Percentiles rank a stretch among this genome's conserved stretches.
phyloP scores from a whole-genome alignment of 2,888 invertebrate species.

The Drosophila greeni region DNA sequence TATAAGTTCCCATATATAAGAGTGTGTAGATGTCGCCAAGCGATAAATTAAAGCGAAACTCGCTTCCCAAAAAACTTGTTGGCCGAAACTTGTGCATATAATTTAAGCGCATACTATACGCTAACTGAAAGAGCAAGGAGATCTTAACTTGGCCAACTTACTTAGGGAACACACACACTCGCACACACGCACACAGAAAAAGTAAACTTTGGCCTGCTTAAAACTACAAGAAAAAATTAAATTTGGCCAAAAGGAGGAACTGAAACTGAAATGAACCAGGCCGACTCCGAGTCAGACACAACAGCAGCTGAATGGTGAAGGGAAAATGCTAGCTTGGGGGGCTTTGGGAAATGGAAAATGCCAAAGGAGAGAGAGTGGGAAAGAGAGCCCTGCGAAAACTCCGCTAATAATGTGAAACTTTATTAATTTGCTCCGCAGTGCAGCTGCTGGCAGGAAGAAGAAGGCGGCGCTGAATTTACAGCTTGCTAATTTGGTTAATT shows the following conservation, averaged over 20 bases:
- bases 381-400: constrained; percentile 28
- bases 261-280: constrained; percentile 31
- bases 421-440: constrained; percentile 63
- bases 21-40: background rate
- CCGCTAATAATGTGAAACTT: constrained; percentile 64
- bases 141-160: constrained; percentile 48
- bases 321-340: constrained; percentile 16
- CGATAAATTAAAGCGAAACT: constrained; percentile 54
- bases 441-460: constrained; percentile 35
- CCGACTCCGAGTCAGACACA: constrained; percentile 51
- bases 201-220: constrained; percentile 40
- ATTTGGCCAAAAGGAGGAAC: constrained; percentile 18
- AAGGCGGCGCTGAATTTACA: constrained; percentile 50
- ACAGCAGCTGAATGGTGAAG: constrained; percentile 44
- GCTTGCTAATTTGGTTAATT: constrained; percentile 70
- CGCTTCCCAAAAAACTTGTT: constrained; percentile 40
- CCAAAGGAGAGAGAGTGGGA: too few species aligned
- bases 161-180: constrained; percentile 21
- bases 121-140: constrained; percentile 10
- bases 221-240: constrained; percentile 41
- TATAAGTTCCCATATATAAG: constrained; percentile 8
- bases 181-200: constrained; percentile 10
- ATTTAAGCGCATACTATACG: constrained; percentile 52
- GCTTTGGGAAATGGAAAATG: constrained; percentile 29
- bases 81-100: constrained; percentile 58